These are phyloP conservation scores for Chromis chromis DNA, from an alignment of 2,797 vertebrate species.

Conservation along the genomic window DNA sequence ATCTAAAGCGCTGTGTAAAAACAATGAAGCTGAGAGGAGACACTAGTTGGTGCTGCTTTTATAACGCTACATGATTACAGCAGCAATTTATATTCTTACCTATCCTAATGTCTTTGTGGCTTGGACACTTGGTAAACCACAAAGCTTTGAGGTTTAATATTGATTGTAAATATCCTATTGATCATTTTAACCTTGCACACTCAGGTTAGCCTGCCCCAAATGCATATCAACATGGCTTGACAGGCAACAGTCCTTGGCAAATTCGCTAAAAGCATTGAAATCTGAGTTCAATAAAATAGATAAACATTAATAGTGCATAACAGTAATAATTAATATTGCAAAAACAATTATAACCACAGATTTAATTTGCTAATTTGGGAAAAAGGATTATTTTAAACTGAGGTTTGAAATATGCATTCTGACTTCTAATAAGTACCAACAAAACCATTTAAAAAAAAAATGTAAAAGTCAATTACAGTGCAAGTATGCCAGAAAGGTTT, in stretches of 20 bases:
- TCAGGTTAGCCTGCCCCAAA: background rate
- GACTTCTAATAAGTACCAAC: background rate
- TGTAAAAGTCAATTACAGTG: background rate
- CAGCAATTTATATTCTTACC: constrained; percentile 26
- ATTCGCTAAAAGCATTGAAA: background rate
- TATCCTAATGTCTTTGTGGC: constrained; percentile 18
- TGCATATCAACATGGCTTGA: constrained; percentile 7
- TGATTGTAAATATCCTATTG: constrained; percentile 41
- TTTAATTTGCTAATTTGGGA: no score
- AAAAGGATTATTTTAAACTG: background rate
- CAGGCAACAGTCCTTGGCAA: background rate
- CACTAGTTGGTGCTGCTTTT: constrained; percentile 24
- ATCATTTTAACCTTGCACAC: constrained; percentile 41
- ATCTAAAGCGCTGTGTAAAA: constrained; percentile 12
- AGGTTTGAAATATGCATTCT: no score
- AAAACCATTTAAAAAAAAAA: background rate
- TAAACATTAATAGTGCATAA: background rate
- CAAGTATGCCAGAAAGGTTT: background rate
- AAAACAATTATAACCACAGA: background rate
- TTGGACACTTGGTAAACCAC: constrained; percentile 20
- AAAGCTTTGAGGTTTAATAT: constrained; percentile 32
- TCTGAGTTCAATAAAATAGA: background rate
- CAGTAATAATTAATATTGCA: background rate
- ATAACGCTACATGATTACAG: constrained; percentile 13
- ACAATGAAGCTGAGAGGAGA: constrained; percentile 24